A percentile compares a stretch with the other conserved stretches of the same genome.
Conservation (phyloP, 1,140 invertebrate species). For the Eriocheir sinensis region DNA sequence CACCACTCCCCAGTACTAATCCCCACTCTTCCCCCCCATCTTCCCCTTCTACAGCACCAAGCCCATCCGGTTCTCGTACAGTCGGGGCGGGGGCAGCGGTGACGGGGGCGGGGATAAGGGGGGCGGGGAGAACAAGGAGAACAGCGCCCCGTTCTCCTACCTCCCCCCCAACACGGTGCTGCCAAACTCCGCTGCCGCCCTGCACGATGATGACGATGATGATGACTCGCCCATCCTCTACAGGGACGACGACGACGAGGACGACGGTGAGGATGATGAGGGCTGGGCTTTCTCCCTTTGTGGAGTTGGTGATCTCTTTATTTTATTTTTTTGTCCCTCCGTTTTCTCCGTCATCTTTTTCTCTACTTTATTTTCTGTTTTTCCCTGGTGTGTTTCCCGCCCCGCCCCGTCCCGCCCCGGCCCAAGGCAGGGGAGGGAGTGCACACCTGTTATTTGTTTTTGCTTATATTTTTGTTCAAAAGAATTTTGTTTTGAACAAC, state of each 20-base stretch:
- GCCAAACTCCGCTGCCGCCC: conserved; percentile 67
- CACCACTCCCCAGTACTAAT: not conserved
- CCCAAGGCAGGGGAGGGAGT: too few species aligned
- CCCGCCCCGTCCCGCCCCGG: too few species aligned
- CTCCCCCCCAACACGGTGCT: conserved; percentile 74
- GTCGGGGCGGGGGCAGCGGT: conserved; percentile 63
- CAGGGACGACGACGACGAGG: conserved; percentile 88
- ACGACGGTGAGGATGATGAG: conserved; percentile 81
- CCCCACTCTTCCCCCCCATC: not conserved
- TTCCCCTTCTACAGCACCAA: conserved; percentile 71
- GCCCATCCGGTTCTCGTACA: conserved; percentile 78
- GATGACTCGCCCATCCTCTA: conserved; percentile 88
- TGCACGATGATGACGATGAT: conserved; percentile 83
- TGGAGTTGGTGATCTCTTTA: too few species aligned
- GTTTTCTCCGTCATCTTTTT: too few species aligned
- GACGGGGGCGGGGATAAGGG: conserved; percentile 61
- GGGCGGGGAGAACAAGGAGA: conserved; percentile 79
- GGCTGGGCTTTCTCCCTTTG: too few species aligned
- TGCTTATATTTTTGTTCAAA: too few species aligned
- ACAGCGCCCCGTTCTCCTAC: conserved; percentile 77
- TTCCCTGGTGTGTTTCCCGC: too few species aligned
- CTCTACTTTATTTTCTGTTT: too few species aligned
- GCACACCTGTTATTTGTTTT: too few species aligned
- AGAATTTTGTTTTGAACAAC: too few species aligned
- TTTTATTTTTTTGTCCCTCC: too few species aligned